Evolutionary conservation across 2,888 invertebrate species (phyloP).

Genomic region (Conomelus anceps): DNA sequence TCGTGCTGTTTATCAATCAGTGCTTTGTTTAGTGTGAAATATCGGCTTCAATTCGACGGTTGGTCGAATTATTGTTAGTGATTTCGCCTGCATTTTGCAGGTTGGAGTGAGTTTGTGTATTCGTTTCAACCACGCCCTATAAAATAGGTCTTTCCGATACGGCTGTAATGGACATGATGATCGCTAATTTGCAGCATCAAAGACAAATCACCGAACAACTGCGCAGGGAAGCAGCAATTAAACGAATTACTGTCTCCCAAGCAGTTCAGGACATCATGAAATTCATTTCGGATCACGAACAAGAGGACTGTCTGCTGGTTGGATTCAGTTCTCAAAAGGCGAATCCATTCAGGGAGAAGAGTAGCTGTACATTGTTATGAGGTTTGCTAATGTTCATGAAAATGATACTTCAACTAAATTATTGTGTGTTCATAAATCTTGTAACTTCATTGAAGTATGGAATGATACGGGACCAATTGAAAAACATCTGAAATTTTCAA

Average conservation of each 20-base stretch:
- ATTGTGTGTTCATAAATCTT: background rate
- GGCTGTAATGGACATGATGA: constrained; percentile 88
- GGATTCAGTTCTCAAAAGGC: constrained; percentile 92
- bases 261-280: constrained; percentile 91
- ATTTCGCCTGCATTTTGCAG: constrained; percentile 7
- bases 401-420: background rate
- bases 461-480: background rate
- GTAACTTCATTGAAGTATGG: background rate
- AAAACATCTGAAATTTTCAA: background rate
- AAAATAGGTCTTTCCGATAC: constrained; percentile 85
- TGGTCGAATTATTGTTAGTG: background rate
- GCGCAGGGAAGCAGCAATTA: constrained; percentile 81
- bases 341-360: constrained; percentile 93
- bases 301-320: constrained; percentile 86
- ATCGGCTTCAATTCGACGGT: background rate
- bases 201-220: constrained; percentile 88
- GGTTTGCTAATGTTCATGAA: background rate
- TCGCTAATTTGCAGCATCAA: constrained; percentile 90
- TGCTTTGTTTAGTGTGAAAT: background rate
- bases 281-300: constrained; percentile 82
- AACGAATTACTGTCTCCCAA: constrained; percentile 74
- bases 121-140: constrained; percentile 35
- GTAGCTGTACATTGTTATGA: constrained; percentile 57
- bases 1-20: background rate
- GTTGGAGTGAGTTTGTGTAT: constrained; percentile 15